Percentiles rank a stretch among this genome's conserved stretches.
These are phyloP conservation scores for Ammodytes marinus DNA, from an alignment of 2,113 vertebrate genomes.

Conservation along the genomic window DNA sequence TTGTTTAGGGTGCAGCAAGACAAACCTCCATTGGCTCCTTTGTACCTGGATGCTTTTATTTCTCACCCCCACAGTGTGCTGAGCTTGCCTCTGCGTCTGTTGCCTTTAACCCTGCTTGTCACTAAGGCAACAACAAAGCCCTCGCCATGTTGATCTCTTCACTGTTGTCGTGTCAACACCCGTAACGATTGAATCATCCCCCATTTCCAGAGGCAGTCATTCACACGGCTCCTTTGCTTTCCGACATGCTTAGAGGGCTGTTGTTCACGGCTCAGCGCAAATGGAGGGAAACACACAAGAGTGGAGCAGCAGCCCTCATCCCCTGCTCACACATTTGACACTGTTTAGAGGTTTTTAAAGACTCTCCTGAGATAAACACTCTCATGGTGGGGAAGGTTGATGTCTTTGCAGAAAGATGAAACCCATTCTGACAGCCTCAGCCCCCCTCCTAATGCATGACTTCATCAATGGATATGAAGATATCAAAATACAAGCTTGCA, in stretches of 20 bases:
- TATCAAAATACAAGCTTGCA: slow-evolving; percentile 47
- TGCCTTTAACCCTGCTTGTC: slow-evolving; percentile 42
- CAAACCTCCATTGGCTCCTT: slow-evolving; percentile 16
- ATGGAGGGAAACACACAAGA: slow-evolving; percentile 36
- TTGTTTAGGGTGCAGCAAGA: slow-evolving; percentile 20
- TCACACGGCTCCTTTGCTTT: slow-evolving; percentile 43
- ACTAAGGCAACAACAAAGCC: slow-evolving; percentile 69
- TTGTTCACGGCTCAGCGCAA: slow-evolving; percentile 54
- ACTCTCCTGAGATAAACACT: slow-evolving; percentile 56
- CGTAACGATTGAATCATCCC: slow-evolving; percentile 57
- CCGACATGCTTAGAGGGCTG: slow-evolving; percentile 22
- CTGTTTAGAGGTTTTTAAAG: slow-evolving; percentile 53
- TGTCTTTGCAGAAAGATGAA: slow-evolving; percentile 44
- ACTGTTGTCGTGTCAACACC: slow-evolving; percentile 59
- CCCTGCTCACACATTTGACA: slow-evolving; percentile 38
- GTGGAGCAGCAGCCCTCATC: slow-evolving; percentile 35
- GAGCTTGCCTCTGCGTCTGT: slow-evolving; percentile 8
- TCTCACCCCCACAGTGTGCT: not conserved
- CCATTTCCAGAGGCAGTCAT: slow-evolving; percentile 45
- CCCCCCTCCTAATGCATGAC: slow-evolving; percentile 8
- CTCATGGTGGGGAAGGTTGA: slow-evolving; percentile 33
- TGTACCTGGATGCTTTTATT: slow-evolving; percentile 27
- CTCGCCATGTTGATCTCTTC: slow-evolving; percentile 38
- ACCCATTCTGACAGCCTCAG: slow-evolving; percentile 38
- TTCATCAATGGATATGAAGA: slow-evolving; percentile 59